A percentile compares a stretch with the other conserved stretches of the same genome.
phyloP scores from a whole-genome alignment of 2,888 invertebrate genomes.

The Mellilla xanthometata region DNA sequence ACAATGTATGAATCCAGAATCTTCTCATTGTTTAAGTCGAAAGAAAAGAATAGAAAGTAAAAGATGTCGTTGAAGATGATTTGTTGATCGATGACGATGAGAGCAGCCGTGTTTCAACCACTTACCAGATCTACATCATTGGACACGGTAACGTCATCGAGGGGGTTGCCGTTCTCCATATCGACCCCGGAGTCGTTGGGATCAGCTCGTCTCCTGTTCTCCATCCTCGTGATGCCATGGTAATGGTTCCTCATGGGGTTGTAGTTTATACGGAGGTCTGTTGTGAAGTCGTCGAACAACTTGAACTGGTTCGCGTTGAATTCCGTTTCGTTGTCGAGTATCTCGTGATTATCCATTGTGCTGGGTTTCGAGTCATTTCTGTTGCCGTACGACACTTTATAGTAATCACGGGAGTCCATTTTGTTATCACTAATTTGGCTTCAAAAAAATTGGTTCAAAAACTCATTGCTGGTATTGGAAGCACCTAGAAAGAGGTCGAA shows the following conservation, averaged over 20 bases:
- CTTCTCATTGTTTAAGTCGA: too few relatives aligned
- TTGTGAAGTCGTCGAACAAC: slow-evolving; percentile 74
- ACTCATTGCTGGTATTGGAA: slow-evolving; percentile 35
- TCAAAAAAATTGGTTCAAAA: slow-evolving; percentile 19
- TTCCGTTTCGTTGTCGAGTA: slow-evolving; percentile 73
- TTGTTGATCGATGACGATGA: too few relatives aligned
- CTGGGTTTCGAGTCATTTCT: slow-evolving; percentile 46
- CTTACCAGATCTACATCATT: slow-evolving; percentile 76
- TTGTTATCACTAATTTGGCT: slow-evolving; percentile 6
- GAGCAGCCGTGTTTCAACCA: slow-evolving; percentile 25
- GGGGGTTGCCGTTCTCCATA: slow-evolving; percentile 73
- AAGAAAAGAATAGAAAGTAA: too few relatives aligned
- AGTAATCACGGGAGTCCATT: slow-evolving; percentile 71
- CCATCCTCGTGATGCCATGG: slow-evolving; percentile 48
- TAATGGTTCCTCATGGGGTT: slow-evolving; percentile 61
- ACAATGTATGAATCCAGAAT: too few relatives aligned
- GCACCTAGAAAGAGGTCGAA: slow-evolving; percentile 29
- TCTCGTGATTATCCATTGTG: slow-evolving; percentile 48
- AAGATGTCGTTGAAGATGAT: too few relatives aligned
- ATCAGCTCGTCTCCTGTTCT: slow-evolving; percentile 51
- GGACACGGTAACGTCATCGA: slow-evolving; percentile 56
- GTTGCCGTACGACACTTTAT: slow-evolving; percentile 65
- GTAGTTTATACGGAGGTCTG: slow-evolving; percentile 68
- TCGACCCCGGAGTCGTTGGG: slow-evolving; percentile 76
- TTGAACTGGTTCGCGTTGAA: slow-evolving; percentile 78